Evolutionary conservation across 2,797 vertebrate genomes (phyloP).

Genomic region (Coluber constrictor): DNA sequence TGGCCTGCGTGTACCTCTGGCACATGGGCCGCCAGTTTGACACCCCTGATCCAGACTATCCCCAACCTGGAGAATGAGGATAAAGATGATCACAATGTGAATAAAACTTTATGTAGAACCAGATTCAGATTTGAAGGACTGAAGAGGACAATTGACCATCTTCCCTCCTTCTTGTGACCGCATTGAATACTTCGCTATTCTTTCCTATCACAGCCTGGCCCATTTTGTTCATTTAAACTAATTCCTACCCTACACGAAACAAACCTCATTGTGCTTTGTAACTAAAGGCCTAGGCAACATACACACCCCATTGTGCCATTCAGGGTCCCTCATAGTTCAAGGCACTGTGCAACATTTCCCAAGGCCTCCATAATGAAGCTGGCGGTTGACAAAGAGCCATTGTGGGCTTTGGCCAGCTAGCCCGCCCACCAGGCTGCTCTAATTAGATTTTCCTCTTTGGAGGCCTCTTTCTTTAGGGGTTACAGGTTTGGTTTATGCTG

Average conservation of each 20-base stretch:
- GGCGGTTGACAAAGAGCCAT: constrained; percentile 20
- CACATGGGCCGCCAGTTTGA: too few relatives aligned
- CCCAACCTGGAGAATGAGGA: background rate
- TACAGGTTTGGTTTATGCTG: background rate
- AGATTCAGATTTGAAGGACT: background rate
- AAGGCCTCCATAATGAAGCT: constrained; percentile 19
- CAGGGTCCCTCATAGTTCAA: background rate
- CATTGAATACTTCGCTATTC: background rate
- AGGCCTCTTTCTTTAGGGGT: constrained; percentile 11
- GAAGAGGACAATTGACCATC: background rate
- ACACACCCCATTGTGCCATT: background rate
- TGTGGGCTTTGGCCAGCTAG: background rate
- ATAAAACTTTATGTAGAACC: background rate
- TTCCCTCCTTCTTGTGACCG: background rate
- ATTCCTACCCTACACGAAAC: background rate
- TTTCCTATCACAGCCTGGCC: background rate
- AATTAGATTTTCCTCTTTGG: constrained; percentile 13
- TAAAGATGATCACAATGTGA: background rate
- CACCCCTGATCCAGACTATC: background rate
- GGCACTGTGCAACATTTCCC: constrained; percentile 7
- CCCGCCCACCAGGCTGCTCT: constrained; percentile 17
- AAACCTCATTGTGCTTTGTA: constrained; percentile 4
- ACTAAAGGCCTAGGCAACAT: background rate
- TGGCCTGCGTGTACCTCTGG: too few relatives aligned
- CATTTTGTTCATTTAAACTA: background rate